These are phyloP conservation scores for Drosophila lini DNA, from an alignment of 1,140 invertebrate genomes.

Conservation along the genomic window DNA sequence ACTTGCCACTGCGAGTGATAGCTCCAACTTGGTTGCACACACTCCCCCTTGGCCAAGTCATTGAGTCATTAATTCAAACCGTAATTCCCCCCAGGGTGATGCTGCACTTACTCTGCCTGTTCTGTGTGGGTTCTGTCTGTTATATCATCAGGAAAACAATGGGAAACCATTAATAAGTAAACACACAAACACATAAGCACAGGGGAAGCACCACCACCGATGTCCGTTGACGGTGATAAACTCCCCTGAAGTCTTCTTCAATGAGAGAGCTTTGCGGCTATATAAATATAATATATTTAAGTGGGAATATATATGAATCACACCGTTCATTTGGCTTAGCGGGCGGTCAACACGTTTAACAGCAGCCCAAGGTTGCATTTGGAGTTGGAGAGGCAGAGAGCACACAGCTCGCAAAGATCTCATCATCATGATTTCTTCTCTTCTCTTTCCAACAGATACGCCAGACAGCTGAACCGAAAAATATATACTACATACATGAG, in stretches of 20 bases:
- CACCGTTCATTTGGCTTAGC: constrained; percentile 13
- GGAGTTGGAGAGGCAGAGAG: constrained; percentile 7
- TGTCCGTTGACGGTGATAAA: constrained; percentile 5
- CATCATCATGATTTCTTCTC: constrained; percentile 5
- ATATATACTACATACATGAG: constrained; percentile 54
- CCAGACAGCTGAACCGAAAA: constrained; percentile 18
- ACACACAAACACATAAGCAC: background rate
- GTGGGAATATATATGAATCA: constrained; percentile 11
- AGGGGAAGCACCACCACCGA: constrained; percentile 5
- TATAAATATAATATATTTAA: constrained; percentile 11
- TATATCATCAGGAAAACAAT: constrained; percentile 19
- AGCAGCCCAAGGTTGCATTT: constrained; percentile 19
- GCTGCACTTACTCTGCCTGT: constrained; percentile 3
- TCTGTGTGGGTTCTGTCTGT: constrained; percentile 2
- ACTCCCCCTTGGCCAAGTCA: constrained; percentile 4
- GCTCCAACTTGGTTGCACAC: constrained; percentile 12
- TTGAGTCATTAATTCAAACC: constrained; percentile 8
- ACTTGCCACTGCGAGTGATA: constrained; percentile 9
- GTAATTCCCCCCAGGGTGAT: constrained; percentile 13
- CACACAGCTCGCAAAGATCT: constrained; percentile 1
- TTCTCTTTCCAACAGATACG: constrained; percentile 21
- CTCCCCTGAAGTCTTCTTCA: constrained; percentile 13
- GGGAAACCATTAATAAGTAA: constrained; percentile 12
- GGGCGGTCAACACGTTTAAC: constrained; percentile 17
- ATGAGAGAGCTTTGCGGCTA: constrained; percentile 6